A percentile compares a stretch with the other conserved stretches of the same genome.
Evolutionary conservation across 2,888 invertebrate genomes (phyloP).

Genomic region (Gisinianus flammeolus): DNA sequence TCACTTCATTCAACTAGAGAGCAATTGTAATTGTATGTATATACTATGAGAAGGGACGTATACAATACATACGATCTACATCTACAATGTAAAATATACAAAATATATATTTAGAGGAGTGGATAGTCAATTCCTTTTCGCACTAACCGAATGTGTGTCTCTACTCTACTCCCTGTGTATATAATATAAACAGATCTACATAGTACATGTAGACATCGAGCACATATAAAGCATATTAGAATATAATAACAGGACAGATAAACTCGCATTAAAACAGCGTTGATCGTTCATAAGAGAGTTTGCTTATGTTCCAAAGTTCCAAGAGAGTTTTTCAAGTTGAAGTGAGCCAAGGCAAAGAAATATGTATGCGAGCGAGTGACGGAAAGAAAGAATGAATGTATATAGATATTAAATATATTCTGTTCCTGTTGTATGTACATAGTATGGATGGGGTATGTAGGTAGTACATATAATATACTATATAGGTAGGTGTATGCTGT

Average conservation of each 20-base stretch:
- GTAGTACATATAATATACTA: neutral
- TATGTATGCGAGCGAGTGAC: neutral
- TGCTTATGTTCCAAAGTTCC: neutral
- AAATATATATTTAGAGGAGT: neutral
- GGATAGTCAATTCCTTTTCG: neutral
- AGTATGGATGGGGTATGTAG: neutral
- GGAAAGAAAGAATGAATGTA: neutral
- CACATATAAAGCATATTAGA: too few relatives aligned
- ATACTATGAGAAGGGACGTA: neutral
- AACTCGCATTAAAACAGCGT: too few relatives aligned
- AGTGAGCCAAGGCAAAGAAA: neutral
- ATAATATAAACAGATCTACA: neutral
- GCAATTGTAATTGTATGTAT: conserved; percentile 7
- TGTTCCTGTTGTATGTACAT: neutral
- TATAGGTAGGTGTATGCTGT: neutral
- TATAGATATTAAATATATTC: too few relatives aligned
- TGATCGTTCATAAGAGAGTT: too few relatives aligned
- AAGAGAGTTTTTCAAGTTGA: neutral
- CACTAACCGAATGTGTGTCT: too few relatives aligned
- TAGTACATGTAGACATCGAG: too few relatives aligned
- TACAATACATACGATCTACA: too few relatives aligned
- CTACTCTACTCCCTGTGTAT: neutral
- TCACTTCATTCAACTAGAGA: conserved; percentile 23
- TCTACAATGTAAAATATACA: too few relatives aligned
- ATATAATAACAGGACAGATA: too few relatives aligned